phyloP scores from a whole-genome alignment of 64 coral and sea anemone species.

The Cladopsammia gracilis region DNA sequence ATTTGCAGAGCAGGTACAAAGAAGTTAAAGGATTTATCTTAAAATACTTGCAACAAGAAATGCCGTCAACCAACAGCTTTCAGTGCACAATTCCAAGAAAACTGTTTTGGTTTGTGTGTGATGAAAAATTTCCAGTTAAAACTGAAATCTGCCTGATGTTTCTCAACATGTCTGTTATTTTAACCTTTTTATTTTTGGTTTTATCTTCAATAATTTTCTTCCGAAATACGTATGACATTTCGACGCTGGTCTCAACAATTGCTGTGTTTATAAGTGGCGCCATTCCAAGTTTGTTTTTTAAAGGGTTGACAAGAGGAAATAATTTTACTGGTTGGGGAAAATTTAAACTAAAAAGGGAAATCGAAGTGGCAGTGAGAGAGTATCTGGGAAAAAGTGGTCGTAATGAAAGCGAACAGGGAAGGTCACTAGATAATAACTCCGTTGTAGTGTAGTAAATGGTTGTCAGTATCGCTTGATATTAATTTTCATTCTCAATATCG shows the following conservation, averaged over 20 bases:
- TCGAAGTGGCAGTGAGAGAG: neutral
- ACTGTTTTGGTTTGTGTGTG: neutral
- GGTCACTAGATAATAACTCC: too few species aligned
- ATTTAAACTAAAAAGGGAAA: neutral
- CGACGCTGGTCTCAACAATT: too few species aligned
- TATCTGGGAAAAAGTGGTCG: neutral
- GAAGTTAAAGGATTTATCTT: neutral
- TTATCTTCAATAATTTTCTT: neutral
- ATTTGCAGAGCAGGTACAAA: neutral
- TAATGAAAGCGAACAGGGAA: neutral
- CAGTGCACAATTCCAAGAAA: neutral
- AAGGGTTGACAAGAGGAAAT: neutral
- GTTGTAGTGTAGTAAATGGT: too few species aligned
- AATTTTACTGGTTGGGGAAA: neutral
- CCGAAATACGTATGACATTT: neutral
- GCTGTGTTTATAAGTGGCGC: neutral
- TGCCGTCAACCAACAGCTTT: neutral
- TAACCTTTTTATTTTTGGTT: neutral
- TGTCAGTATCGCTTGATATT: too few species aligned
- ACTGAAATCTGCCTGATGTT: conserved; percentile 19
- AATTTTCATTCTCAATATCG: too few species aligned
- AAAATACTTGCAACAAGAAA: neutral
- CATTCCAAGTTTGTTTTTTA: neutral
- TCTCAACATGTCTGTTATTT: neutral
- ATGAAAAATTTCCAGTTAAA: neutral